Percentiles rank a stretch among this genome's conserved stretches.
Conservation (phyloP, 1,140 invertebrate species). For the Drosophila subpulchrella region DNA sequence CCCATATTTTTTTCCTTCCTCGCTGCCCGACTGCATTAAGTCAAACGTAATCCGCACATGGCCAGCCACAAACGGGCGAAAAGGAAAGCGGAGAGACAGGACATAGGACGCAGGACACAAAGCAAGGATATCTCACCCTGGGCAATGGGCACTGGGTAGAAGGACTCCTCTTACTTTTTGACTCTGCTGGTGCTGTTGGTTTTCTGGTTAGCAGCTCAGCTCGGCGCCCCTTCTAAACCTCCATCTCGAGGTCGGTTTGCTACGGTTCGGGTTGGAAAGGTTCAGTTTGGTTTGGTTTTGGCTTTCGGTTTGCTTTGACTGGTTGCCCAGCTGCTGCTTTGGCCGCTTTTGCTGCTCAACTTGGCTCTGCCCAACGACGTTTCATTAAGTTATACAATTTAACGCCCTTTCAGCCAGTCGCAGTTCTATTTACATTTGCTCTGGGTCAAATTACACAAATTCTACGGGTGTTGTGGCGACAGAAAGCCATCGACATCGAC, state of each 20-base stretch:
- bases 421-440: conserved; percentile 82
- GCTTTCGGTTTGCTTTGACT: conserved; percentile 74
- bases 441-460: conserved; percentile 83
- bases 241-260: conserved; percentile 32
- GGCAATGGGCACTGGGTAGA: conserved; percentile 7
- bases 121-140: conserved; percentile 49
- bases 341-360: conserved; percentile 10
- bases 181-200: conserved; percentile 73
- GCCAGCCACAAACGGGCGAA: conserved; percentile 61
- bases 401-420: conserved; percentile 81
- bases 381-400: conserved; percentile 84
- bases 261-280: conserved; percentile 6
- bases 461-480: conserved; percentile 81
- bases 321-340: conserved; percentile 52
- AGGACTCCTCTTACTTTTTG: conserved; percentile 64
- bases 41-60: conserved; percentile 83
- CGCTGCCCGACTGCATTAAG: conserved; percentile 65
- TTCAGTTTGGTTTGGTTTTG: conserved; percentile 47
- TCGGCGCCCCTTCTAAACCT: conserved; percentile 54
- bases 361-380: conserved; percentile 48
- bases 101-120: conserved; percentile 23
- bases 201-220: conserved; percentile 64
- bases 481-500: conserved; percentile 69
- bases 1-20: conserved; percentile 1
- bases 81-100: conserved; percentile 27